Base-by-base conservation (phyloP, 2,797 vertebrate genomes). In the Danio choprae region DNA sequence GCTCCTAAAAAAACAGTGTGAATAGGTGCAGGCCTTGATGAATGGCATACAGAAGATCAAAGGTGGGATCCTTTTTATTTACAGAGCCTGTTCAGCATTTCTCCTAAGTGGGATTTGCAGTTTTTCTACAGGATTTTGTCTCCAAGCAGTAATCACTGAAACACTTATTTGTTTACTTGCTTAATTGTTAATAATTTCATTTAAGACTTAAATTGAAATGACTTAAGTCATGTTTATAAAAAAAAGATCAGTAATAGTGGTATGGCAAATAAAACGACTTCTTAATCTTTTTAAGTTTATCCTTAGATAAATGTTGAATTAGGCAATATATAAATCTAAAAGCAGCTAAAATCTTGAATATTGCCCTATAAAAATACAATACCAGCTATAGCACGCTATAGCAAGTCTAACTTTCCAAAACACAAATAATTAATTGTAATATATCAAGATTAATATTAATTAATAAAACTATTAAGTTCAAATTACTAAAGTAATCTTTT, bases 1-100 rank as follows among this genome's bases (percentile, higher is more conserved):
- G 86, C 72, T 84, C 88, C 81, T 87, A 85, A 84, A 86, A 89
- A 92, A 91, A 91, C 88, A 88, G 60, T 72, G 81, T 85, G 83
- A 86, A 84, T 80, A 84, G 79, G 83, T 89, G 85, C 51, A 29
- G 38, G 74, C 81, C 79, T 83, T 90, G 88, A 85, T 84, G 85
- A 89, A 89, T 91, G 88, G 84, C 74, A 44, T 20, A 41, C 60
- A 38, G 20, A 53, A 43, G 76, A 84, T 82, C 80, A 77, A 84
- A 65, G 72, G 46, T 75, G 70, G 40, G 53, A 80, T 82, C 82
- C 68, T 79, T 84, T 88, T 84, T 88, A 90, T 90, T 90, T 77
- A 20, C 15, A 59, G 67, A 74, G 29, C 67, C 68, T 75, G 63
- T 43, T 80, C 56, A 22, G 40, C 0, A 51, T 48, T 79, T 8